Base-by-base conservation (phyloP, 2,797 vertebrate genomes). In the Takifugu ocellatus region DNA sequence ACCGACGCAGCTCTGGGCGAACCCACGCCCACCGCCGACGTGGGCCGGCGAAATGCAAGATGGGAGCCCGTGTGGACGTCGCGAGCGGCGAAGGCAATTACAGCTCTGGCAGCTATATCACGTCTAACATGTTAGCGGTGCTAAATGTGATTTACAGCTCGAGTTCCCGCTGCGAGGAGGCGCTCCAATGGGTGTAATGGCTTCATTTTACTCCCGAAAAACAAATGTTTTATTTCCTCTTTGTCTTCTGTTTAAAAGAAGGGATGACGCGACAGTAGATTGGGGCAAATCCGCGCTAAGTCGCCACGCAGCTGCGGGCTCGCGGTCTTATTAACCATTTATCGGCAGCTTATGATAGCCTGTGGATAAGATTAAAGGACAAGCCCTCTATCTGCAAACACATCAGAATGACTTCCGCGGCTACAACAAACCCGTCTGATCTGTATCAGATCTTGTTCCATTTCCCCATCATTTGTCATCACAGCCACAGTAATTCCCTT, bases 361-460 rank as follows among this genome's bases (percentile, higher is more conserved):
- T 17, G 61, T 76, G 81, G 77, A 74, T 68, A 71, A 82, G 86
- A 87, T 87, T 84, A 84, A 65, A 82, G 72, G 31, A 75, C 58
- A 62, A 55, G 59, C 70, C 72, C 79, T 69, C 63, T 77, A 83
- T 89, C 83, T 77, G 67, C 78, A 83, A 81, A 84, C 75, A 74
- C 76, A 87, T 86, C 85, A 83, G 66, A 84, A 77, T 68, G 63
- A 79, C 77, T 57, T 72, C 56, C 56, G 61, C 54, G 59, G 79
- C 73, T 75, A 74, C 79, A 75, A 83, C 83, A 85, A 86, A 84
- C 72, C 74, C 84, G 59, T 79, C 80, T 86, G 84, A 86, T 88
- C 83, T 61, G 57, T 71, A 74, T 83, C 75, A 82, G 78, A 87
- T 87, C 79, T 75, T 74, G 75, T 70, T 84, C 74, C 70, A 74